Evolutionary conservation across 2,113 vertebrate genomes (phyloP).

Genomic region (Gnathonemus longibarbis): DNA sequence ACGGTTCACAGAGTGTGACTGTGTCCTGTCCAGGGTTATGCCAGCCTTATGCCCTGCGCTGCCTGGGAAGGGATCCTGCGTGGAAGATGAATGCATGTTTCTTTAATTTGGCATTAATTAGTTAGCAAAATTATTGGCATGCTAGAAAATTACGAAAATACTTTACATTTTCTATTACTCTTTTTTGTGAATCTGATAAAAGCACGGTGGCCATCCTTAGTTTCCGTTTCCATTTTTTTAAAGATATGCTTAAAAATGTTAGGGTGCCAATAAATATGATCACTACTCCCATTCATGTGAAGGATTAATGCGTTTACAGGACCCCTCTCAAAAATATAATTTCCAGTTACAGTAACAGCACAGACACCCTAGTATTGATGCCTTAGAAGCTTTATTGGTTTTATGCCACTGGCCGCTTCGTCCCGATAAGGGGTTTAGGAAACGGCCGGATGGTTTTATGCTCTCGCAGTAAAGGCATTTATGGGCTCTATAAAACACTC

Average conservation of each 20-base stretch:
- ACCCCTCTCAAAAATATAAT: neutral
- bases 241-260: neutral
- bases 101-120: neutral
- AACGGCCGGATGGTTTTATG: neutral
- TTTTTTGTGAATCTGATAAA: neutral
- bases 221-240: neutral
- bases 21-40: neutral
- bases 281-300: neutral
- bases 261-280: neutral
- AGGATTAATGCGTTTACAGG: neutral
- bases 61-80: neutral
- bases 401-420: neutral
- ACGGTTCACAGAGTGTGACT: neutral
- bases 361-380: neutral
- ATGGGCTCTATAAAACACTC: neutral
- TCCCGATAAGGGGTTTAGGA: neutral
- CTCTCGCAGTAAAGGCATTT: neutral
- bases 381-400: neutral
- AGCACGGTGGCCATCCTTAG: neutral
- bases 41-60: neutral
- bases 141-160: neutral
- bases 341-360: neutral
- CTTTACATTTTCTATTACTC: neutral
- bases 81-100: neutral
- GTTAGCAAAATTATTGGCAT: neutral